Conservation (phyloP, 1,140 invertebrate genomes). For the Rhizoglyphus robini region DNA sequence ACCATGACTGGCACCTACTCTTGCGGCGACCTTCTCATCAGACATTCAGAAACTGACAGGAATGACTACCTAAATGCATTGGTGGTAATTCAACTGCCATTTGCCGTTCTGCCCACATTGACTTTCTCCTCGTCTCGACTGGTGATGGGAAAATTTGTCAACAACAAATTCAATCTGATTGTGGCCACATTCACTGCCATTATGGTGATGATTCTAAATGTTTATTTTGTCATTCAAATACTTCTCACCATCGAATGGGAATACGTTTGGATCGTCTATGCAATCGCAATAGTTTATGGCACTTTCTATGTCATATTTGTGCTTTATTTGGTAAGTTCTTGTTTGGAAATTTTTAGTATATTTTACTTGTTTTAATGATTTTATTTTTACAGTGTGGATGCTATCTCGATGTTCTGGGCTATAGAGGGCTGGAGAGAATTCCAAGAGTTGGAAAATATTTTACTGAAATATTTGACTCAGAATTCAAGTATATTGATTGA, state of each 20-base stretch:
- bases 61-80: constrained; percentile 82
- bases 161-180: constrained; percentile 19
- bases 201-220: constrained; percentile 22
- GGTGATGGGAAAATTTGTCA: constrained; percentile 64
- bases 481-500: constrained; percentile 14
- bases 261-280: constrained; percentile 31
- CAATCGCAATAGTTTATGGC: constrained; percentile 3
- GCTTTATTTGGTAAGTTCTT: constrained; percentile 22
- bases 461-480: neutral
- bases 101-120: constrained; percentile 68
- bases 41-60: constrained; percentile 62
- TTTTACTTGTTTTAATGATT: neutral
- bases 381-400: constrained; percentile 16
- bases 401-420: constrained; percentile 12
- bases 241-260: constrained; percentile 23
- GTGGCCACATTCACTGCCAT: constrained; percentile 17
- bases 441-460: constrained; percentile 19
- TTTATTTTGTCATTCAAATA: constrained; percentile 23
- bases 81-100: constrained; percentile 70
- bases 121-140: constrained; percentile 64
- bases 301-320: constrained; percentile 21
- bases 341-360: too few species aligned
- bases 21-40: constrained; percentile 69
- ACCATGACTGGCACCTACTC: constrained; percentile 44
- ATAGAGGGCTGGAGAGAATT: neutral